Conservation (phyloP, 2,113 vertebrate genomes). For the Xiphorhynchus elegans region DNA sequence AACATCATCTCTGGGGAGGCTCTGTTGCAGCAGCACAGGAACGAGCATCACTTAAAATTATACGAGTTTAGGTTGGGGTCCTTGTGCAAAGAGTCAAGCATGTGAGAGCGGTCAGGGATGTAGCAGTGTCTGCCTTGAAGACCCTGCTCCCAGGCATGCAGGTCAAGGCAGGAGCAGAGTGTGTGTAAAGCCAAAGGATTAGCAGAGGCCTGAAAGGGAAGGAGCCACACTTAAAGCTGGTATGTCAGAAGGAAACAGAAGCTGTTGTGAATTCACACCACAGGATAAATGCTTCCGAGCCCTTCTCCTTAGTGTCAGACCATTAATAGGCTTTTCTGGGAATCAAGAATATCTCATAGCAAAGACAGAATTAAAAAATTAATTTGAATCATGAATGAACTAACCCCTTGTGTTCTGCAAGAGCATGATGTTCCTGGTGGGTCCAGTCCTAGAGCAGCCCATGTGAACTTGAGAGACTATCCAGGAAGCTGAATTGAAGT, state of each 20-base stretch:
- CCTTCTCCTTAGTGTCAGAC: not conserved
- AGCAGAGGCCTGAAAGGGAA: not conserved
- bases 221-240: not conserved
- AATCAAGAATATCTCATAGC: not conserved
- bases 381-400: not conserved
- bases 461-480: not conserved
- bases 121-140: not conserved
- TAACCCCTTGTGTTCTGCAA: not conserved
- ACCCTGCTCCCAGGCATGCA: not conserved
- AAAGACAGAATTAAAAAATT: not conserved
- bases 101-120: not conserved
- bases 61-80: not conserved
- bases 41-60: not conserved
- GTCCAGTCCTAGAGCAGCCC: not conserved
- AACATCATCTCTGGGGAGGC: not conserved
- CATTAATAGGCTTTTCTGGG: not conserved
- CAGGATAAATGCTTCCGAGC: not conserved
- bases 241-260: not conserved
- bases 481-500: not conserved
- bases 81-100: not conserved
- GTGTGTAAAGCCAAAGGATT: slow-evolving; percentile 27
- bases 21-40: not conserved
- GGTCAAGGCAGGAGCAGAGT: accelerated
- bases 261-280: not conserved
- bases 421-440: not conserved